These are phyloP conservation scores for Omphaloscelis lunosa DNA, from an alignment of 2,888 invertebrate genomes.

Conservation along the genomic window DNA sequence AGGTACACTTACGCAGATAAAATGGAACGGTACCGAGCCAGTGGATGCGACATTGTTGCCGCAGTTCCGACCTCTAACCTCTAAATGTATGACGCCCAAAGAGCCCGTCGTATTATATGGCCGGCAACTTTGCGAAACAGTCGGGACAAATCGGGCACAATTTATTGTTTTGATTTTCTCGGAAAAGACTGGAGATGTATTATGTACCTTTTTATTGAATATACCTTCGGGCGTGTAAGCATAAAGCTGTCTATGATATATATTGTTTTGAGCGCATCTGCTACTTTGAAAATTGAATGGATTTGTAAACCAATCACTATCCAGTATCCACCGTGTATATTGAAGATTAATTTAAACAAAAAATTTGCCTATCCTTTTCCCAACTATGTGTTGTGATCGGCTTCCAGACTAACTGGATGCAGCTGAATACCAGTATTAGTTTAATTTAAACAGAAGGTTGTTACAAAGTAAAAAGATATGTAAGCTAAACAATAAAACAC, in stretches of 20 bases:
- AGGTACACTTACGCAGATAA: slow-evolving; percentile 67
- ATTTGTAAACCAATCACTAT: not conserved
- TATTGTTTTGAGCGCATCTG: slow-evolving; percentile 4
- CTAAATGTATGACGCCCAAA: slow-evolving; percentile 73
- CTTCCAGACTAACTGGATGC: no score
- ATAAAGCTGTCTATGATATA: slow-evolving; percentile 1
- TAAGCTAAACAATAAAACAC: slow-evolving; percentile 18
- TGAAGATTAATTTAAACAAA: not conserved
- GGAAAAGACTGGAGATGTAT: slow-evolving; percentile 66
- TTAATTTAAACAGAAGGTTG: not conserved
- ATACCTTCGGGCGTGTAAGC: slow-evolving; percentile 17
- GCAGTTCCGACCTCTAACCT: slow-evolving; percentile 60
- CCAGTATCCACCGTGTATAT: not conserved
- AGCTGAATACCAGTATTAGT: no score
- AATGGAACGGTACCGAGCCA: slow-evolving; percentile 63
- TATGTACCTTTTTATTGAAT: slow-evolving; percentile 46
- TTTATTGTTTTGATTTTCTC: slow-evolving; percentile 77
- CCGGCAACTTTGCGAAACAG: slow-evolving; percentile 75
- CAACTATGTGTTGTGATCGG: no score
- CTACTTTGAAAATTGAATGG: not conserved
- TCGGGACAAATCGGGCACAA: slow-evolving; percentile 73
- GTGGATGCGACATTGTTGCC: slow-evolving; percentile 73
- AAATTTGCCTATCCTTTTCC: no score
- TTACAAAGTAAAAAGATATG: slow-evolving; percentile 13
- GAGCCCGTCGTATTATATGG: slow-evolving; percentile 70